Evolutionary conservation across 2,113 vertebrate genomes (phyloP), one percentile per base, ranked within the genome.

Genomic region (Mugil cephalus): DNA sequence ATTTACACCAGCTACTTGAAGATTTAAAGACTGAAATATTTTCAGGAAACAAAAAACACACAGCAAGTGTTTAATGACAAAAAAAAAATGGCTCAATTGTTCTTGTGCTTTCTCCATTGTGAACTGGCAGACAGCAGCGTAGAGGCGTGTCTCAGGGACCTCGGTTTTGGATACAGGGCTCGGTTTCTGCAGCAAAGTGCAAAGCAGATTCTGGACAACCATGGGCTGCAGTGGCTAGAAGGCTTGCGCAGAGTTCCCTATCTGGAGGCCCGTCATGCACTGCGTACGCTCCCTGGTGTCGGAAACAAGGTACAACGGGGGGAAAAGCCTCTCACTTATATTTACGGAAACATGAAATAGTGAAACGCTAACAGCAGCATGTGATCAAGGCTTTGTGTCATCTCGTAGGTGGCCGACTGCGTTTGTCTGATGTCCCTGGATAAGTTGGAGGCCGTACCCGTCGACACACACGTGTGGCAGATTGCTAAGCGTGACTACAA

Each of bases 381-480:
- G 19, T 48, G 48, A 47, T 40, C 10, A 38, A 54, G 42, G n/a
- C 3, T 48, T 8, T 62, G 14, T 71, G 30, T 71, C 9, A 50
- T 50, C 18, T 46, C 77, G 19, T 77, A 99, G 98, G 97, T 99
- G n/a, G 98, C 98, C 0, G 95, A 99, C 91, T 99, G 98, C 6
- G 95, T 97, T 11, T 98, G 98, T 82, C 87, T 99, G 78, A 95
- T 96, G 97, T 95, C 97, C 0, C 92, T 99, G 80, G 95, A 99
- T 90, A 99, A 99, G 83, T 65, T 93, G 0, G 94, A 96, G n/a
- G 97, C 96, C 0, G 95, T 99, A 43, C 98, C 98, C 0, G 89
- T 99, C 67, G 98, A 99, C 19, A 95, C 97, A 7, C 98, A 99
- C 0, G 85, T 99, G 43, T 98, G 96, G 98, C 96, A 96, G 84